Base-by-base conservation (phyloP, 2,113 vertebrate species). In the Tricholaema leucomelas region DNA sequence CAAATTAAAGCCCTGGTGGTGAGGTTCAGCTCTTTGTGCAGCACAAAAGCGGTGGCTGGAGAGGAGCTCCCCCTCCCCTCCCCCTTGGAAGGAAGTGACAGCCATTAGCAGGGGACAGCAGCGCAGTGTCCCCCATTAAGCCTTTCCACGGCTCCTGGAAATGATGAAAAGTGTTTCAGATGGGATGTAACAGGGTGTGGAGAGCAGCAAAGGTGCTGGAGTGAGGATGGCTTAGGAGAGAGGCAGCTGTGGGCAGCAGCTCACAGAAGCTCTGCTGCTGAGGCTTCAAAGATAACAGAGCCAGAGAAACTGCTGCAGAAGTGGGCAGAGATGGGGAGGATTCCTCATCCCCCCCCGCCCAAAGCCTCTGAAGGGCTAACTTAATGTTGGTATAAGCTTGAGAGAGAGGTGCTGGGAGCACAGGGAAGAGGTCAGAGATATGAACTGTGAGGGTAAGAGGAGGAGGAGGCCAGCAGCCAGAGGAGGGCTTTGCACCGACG, bases 1-100 rank as follows among this genome's bases (percentile, higher is more conserved):
- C 80, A 42, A 90, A 91, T 94, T 85, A 92, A 93, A 91, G 25
- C 16, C 93, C 92, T 69, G 2, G 35, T 38, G 80, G 72, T 35
- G 16, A 72, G 80, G 20, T 50, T 50, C 3, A 20, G 78, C 38
- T 19, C 55, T 65, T 19, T 17, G 63, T 8, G 4, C 6, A 4
- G 48, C 2, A 9, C 2, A 73, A 60, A 60, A 78, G 87, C 31
- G 7, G 30, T 2, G 10, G 58, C 16, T n/a, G 38, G 48, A 42
- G 74, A 23, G 10, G 64, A 69, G 54, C 20, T 40, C 40, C 14
- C 40, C 40, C 40, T 40, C 40, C 40, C 15, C 40, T 38, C 54
- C 20, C 7, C 38, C 64, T 14, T 7, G 0, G 72, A 61, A 77
- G 24, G 75, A 82, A 78, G 80, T 31, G 83, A 3, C 9, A 81